Base-by-base conservation (phyloP, 2,888 invertebrate genomes). In the Sinodicranocentrus sp. region DNA sequence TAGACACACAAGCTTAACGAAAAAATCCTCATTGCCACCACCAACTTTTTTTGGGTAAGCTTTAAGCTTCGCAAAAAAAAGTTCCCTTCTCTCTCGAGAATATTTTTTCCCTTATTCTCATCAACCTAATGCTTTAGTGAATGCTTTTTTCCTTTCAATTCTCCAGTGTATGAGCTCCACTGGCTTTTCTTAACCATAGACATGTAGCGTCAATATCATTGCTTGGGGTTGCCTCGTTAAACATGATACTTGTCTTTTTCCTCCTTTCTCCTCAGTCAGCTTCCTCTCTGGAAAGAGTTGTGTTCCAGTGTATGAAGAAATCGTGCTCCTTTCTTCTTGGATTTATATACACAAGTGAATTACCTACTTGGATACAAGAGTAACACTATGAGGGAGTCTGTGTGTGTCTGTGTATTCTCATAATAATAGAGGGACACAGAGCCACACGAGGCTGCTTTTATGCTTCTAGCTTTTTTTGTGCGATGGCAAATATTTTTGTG, bases 401-500 rank as follows among this genome's bases (percentile, higher is more conserved):
- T 61, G 43, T 59, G 59, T 72, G 15, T 63, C 61, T 52, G n/a
- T 19, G n/a, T n/a, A 65, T 65, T 21, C 44, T 21, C 26, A 71
- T 25, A 71, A 72, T 33, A 39, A 28, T 10, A 61, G 3, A 23
- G 26, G n/a, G 25, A 61, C 39, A 39, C 39, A n/a, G 23, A 65
- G 8, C n/a, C n/a, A 15, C 23, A 26, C 52, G n/a, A 25, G 5
- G n/a, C 48, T 72, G 26, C 57, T 26, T 72, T 19, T 72, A 26
- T 63, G 26, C 63, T 75, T 13, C 39, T 61, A 75, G 73, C 48
- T 75, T 63, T 39, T 75, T 48, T 44, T 21, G 13, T 44, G 72
- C 57, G 72, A 57, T 72, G 73, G 63, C 73, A 75, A 75, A 75
- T 75, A 75, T 75, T 75, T 71, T 75, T 75, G 33, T 23, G n/a